Evolutionary conservation across 2,113 vertebrate genomes (phyloP).

Genomic region (Beaufortia kweichowensis): DNA sequence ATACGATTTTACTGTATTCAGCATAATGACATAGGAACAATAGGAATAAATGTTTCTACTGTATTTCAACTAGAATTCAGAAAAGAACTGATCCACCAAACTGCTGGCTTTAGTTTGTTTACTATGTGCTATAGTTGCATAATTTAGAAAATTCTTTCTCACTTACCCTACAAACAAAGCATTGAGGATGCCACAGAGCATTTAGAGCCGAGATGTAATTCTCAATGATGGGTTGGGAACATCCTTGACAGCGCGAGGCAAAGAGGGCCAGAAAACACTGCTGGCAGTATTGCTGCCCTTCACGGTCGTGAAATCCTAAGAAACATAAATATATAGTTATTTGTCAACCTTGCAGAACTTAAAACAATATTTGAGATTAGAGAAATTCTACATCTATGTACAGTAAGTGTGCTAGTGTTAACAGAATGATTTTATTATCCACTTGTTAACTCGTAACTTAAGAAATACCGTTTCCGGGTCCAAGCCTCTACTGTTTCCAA

Average conservation of each 20-base stretch:
- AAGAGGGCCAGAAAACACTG: constrained; percentile 88
- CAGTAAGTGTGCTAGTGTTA: no score
- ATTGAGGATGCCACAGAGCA: constrained; percentile 89
- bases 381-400: neutral
- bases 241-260: constrained; percentile 85
- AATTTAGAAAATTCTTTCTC: neutral
- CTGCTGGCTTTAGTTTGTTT: no score
- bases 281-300: constrained; percentile 88
- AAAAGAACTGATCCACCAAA: no score
- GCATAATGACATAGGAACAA: no score
- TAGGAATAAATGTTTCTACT: no score
- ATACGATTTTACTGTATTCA: no score
- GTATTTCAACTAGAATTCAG: no score
- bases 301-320: constrained; percentile 89
- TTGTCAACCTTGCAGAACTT: neutral
- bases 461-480: no score
- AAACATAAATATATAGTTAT: neutral
- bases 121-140: no score
- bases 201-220: constrained; percentile 93
- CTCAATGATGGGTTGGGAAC: constrained; percentile 86
- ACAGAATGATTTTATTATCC: no score
- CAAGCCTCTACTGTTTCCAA: no score
- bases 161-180: constrained; percentile 80
- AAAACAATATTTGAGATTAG: neutral
- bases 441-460: no score